These are phyloP conservation scores for Phodopus roborovskii DNA, from an alignment of 2,113 vertebrate species.

Conservation along the genomic window DNA sequence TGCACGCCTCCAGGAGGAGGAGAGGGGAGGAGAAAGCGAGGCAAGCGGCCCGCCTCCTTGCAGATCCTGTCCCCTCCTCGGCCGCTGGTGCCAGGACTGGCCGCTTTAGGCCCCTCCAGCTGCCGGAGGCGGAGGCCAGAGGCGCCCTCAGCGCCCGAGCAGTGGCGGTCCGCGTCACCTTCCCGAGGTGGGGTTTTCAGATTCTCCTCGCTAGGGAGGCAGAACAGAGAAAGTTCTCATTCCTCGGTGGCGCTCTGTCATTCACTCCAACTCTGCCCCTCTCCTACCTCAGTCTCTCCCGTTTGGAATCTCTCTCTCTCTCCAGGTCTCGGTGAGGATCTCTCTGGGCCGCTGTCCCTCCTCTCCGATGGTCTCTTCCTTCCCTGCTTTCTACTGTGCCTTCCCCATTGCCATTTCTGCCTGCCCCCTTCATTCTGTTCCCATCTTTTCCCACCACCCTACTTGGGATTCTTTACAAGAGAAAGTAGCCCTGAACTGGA, in stretches of 20 bases:
- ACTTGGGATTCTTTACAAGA: not conserved
- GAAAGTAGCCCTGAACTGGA: not conserved
- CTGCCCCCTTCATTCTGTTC: not conserved
- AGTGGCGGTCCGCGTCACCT: not conserved
- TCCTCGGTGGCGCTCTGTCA: not conserved
- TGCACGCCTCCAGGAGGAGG: slow-evolving; percentile 78
- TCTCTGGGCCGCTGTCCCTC: not conserved
- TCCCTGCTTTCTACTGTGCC: too few relatives aligned
- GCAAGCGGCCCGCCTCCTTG: slow-evolving; percentile 71
- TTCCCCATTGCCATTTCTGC: not conserved
- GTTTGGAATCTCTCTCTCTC: not conserved
- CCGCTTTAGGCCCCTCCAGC: slow-evolving; percentile 13
- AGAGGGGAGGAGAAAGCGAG: slow-evolving; percentile 73
- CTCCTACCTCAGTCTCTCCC: not conserved
- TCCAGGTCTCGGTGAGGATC: not conserved
- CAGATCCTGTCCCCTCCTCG: slow-evolving; percentile 34
- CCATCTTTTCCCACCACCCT: not conserved
- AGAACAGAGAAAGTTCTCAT: not conserved
- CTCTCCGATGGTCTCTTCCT: not conserved
- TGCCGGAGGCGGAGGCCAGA: not conserved
- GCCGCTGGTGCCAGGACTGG: slow-evolving; percentile 39
- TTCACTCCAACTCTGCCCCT: not conserved
- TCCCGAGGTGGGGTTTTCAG: not conserved
- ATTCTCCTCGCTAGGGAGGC: not conserved
- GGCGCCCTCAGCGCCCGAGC: not conserved